Evolutionary conservation across 2,797 vertebrate species (phyloP), one percentile per base, ranked within the genome.

Genomic region (Lateolabrax maculatus): DNA sequence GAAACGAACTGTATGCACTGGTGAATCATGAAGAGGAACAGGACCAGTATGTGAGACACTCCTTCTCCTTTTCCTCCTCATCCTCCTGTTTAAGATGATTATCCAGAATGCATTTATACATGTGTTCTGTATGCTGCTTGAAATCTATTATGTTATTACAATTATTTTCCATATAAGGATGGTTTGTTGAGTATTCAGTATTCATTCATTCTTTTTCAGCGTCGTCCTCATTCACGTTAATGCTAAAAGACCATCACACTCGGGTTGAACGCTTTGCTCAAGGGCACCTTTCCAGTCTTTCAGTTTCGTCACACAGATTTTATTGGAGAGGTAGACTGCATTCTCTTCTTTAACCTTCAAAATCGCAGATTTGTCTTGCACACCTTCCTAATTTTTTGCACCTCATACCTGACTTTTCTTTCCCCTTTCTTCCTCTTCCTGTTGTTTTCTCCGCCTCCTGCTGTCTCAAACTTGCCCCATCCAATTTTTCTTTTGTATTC

Each of bases 1-100:
- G 61, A 64, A 64, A 79, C 46, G 16, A 89, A 88, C 78, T 58
- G 49, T 46, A 84, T 84, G 80, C 83, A 86, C 75, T 63, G 68
- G 80, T 93, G 89, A 94, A 83, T 94, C 87, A 94, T 82, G 68
- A 25, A 29, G 27, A 52, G 71, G 78, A 80, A 75, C 55, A 80
- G 36, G 66, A 56, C 65, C 61, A 55, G 56, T 51, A 46, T 11
- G 39, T 58, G 74, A 41, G 60, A 77, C 52, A 27, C 19, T 51
- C 19, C 19, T 55, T 39, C 43, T 48, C 36, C 23, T 21, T 9
- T 51, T 31, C 48, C 25, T 57, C 29, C 16, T 27, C 46, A 6
- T 44, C 58, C 6, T 46, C 53, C 37, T 23, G 21, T 52, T 70
- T 36, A 36, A 44, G 23, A 51, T 29, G 21, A 43, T 64, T 1